These are phyloP conservation scores for Molothrus ater DNA, from an alignment of 2,797 vertebrate genomes.

Conservation along the genomic window DNA sequence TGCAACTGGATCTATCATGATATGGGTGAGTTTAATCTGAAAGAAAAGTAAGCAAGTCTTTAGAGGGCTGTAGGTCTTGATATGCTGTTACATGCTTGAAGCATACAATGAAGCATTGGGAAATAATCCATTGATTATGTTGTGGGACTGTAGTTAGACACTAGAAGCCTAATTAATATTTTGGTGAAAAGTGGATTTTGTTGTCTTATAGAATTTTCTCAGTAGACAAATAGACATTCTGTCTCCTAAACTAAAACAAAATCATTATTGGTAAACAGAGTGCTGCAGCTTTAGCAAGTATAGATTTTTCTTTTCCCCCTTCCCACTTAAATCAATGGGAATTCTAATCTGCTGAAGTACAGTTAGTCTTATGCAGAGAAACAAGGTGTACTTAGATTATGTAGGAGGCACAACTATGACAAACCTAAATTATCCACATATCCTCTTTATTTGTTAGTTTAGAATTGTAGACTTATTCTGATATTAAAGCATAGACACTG, in stretches of 20 bases:
- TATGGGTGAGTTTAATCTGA: not conserved
- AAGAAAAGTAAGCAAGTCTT: not conserved
- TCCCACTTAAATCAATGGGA: not conserved
- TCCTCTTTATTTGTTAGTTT: not conserved
- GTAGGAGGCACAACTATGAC: not conserved
- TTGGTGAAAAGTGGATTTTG: not conserved
- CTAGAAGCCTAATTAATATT: not conserved
- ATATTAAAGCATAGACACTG: not conserved
- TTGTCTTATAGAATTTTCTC: slow-evolving; percentile 4
- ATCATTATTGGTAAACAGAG: not conserved
- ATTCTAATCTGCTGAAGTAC: not conserved
- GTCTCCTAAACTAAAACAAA: not conserved
- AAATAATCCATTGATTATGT: not conserved
- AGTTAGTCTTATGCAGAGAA: not conserved
- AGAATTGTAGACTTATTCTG: not conserved
- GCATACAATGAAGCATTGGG: not conserved
- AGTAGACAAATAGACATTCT: not conserved
- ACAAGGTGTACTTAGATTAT: not conserved
- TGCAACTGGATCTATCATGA: not conserved
- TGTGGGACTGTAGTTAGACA: not conserved
- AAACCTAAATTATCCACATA: not conserved
- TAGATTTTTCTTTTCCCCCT: not conserved
- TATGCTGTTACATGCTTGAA: not conserved
- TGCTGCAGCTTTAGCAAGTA: not conserved
- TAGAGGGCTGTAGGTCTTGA: not conserved